Conservation (phyloP, 2,888 invertebrate genomes). For the Euphydryas editha region DNA sequence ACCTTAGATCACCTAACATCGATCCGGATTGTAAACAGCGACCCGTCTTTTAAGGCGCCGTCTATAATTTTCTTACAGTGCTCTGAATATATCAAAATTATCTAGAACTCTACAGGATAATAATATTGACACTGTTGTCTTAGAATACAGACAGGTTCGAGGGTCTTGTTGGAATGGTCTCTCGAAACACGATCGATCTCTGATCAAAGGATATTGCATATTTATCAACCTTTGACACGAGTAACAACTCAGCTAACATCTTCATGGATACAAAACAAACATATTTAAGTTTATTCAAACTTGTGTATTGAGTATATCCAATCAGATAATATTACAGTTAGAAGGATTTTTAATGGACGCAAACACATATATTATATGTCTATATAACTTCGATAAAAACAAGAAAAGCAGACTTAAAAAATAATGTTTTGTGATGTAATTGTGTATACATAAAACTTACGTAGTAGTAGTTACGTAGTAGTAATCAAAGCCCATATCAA, state of each 20-base stretch:
- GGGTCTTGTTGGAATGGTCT: constrained; percentile 53
- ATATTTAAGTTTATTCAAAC: constrained; percentile 53
- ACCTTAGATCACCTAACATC: constrained; percentile 69
- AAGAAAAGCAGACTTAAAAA: no score
- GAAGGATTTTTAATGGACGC: not conserved
- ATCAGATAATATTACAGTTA: not conserved
- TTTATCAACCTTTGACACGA: constrained; percentile 83
- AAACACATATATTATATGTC: no score
- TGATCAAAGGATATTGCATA: constrained; percentile 80
- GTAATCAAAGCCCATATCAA: no score
- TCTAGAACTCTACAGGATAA: constrained; percentile 46
- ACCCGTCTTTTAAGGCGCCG: constrained; percentile 80
- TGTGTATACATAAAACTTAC: no score
- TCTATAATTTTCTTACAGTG: constrained; percentile 82
- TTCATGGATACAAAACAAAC: constrained; percentile 78
- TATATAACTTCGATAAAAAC: no score
- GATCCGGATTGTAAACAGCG: constrained; percentile 80
- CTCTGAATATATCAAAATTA: constrained; percentile 64
- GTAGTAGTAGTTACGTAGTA: no score
- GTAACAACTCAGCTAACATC: constrained; percentile 80
- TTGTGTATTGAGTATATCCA: not conserved
- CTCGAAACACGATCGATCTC: constrained; percentile 74
- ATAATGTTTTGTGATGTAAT: no score
- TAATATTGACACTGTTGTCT: constrained; percentile 14
- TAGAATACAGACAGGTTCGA: constrained; percentile 34